A percentile compares a stretch with the other conserved stretches of the same genome.
phyloP scores from a whole-genome alignment of 2,888 invertebrate species.

The Caenorhabditis macrosperma region DNA sequence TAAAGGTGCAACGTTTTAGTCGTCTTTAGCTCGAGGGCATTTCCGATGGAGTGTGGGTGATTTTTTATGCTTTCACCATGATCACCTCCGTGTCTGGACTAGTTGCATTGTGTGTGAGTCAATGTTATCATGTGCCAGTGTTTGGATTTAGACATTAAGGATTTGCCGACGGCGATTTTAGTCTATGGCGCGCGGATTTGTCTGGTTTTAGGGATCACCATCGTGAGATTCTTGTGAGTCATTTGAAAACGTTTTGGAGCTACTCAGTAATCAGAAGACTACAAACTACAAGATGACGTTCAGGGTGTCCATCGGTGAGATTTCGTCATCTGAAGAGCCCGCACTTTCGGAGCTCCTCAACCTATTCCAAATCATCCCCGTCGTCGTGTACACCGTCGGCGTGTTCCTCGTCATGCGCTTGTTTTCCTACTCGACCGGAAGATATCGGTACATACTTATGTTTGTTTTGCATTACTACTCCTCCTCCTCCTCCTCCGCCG shows the following conservation, averaged over 20 bases:
- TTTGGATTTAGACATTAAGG: conserved; percentile 1
- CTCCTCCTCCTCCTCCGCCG: background rate
- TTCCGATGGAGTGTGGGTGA: conserved; percentile 18
- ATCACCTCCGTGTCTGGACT: conserved; percentile 19
- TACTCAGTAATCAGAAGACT: background rate
- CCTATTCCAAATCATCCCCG: conserved; percentile 35
- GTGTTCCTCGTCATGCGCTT: conserved; percentile 31
- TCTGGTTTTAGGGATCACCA: conserved; percentile 18
- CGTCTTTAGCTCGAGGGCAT: conserved; percentile 16
- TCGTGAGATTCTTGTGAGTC: conserved; percentile 40
- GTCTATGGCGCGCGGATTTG: conserved; percentile 27
- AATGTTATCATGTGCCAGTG: background rate
- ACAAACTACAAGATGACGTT: background rate
- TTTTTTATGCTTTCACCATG: conserved; percentile 28
- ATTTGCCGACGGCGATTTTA: conserved; percentile 15
- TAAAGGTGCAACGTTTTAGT: background rate
- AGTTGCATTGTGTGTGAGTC: conserved; percentile 32
- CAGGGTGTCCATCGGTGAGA: conserved; percentile 28
- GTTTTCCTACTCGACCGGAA: conserved; percentile 41
- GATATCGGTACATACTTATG: conserved; percentile 46
- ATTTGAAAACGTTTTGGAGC: background rate
- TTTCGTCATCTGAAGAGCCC: conserved; percentile 19
- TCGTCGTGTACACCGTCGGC: conserved; percentile 45
- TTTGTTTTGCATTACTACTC: conserved; percentile 21
- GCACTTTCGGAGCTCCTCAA: conserved; percentile 4